Evolutionary conservation across 1,140 invertebrate genomes (phyloP).

Genomic region (Grapholita molesta): DNA sequence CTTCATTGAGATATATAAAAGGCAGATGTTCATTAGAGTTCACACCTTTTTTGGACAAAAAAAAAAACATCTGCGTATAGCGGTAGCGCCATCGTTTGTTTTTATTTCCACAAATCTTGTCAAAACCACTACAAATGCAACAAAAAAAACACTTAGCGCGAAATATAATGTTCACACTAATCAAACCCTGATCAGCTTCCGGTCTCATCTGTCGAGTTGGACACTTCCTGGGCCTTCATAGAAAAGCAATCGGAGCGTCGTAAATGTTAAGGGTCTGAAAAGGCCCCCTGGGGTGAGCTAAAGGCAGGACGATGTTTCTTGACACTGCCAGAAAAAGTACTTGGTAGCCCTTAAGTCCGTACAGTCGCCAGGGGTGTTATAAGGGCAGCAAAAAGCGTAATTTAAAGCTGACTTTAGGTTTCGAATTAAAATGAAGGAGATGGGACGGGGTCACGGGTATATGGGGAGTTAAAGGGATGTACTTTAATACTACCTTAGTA

Average conservation of each 20-base stretch:
- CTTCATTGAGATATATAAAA: not conserved
- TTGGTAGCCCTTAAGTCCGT: constrained; percentile 60
- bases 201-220: constrained; percentile 60
- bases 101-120: constrained; percentile 3
- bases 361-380: constrained; percentile 65
- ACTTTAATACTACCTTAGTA: constrained; percentile 26
- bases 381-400: constrained; percentile 72
- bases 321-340: constrained; percentile 68
- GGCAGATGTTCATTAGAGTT: not conserved
- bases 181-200: constrained; percentile 54
- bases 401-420: constrained; percentile 75
- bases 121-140: constrained; percentile 34
- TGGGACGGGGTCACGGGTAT: constrained; percentile 23
- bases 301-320: constrained; percentile 65
- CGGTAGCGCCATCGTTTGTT: constrained; percentile 9
- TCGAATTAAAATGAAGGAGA: constrained; percentile 75
- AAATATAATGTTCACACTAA: constrained; percentile 36
- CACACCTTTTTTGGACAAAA: not conserved
- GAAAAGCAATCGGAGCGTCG: constrained; percentile 77
- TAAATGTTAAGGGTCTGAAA: constrained; percentile 76
- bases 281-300: constrained; percentile 64
- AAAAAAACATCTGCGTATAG: not conserved
- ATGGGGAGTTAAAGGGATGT: not conserved
- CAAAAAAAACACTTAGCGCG: constrained; percentile 34
- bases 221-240: constrained; percentile 71